These are phyloP conservation scores for Pica pica DNA, from an alignment of 2,113 vertebrate species.

Conservation along the genomic window DNA sequence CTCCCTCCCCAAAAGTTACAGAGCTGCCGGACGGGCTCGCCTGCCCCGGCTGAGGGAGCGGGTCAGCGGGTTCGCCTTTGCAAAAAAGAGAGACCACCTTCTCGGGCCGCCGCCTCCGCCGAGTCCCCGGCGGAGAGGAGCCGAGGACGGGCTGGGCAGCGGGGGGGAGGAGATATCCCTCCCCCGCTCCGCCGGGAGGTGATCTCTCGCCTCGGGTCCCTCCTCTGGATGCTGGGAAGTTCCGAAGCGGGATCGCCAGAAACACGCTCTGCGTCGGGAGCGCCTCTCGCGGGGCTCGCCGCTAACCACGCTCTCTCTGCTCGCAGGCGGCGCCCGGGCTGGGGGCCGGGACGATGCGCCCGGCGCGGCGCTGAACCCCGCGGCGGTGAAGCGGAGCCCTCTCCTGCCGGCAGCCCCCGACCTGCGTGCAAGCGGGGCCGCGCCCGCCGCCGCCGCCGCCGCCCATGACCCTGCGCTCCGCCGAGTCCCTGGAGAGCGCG, in stretches of 20 bases:
- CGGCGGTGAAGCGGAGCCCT: neutral
- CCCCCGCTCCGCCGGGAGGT: slow-evolving; percentile 27
- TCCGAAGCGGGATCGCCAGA: slow-evolving; percentile 15
- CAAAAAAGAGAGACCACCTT: neutral
- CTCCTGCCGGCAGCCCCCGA: neutral
- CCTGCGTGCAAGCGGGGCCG: neutral
- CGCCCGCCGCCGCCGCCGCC: neutral
- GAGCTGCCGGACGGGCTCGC: neutral
- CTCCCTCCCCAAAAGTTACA: no score
- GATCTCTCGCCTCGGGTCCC: slow-evolving; percentile 4
- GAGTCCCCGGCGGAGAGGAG: neutral
- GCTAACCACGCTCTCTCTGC: slow-evolving; percentile 9
- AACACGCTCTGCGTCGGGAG: neutral
- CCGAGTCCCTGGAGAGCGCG: slow-evolving; percentile 70
- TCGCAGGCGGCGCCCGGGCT: slow-evolving; percentile 11
- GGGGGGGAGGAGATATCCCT: neutral
- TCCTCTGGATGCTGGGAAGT: slow-evolving; percentile 47
- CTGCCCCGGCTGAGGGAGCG: neutral
- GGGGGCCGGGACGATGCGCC: neutral
- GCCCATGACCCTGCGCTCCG: slow-evolving; percentile 82
- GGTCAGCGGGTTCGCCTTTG: neutral
- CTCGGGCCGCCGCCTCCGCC: neutral
- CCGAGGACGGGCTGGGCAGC: neutral
- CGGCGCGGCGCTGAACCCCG: neutral
- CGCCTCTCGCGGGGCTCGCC: neutral